phyloP scores from a whole-genome alignment of 2,888 invertebrate species.

The Tethea ocularis region DNA sequence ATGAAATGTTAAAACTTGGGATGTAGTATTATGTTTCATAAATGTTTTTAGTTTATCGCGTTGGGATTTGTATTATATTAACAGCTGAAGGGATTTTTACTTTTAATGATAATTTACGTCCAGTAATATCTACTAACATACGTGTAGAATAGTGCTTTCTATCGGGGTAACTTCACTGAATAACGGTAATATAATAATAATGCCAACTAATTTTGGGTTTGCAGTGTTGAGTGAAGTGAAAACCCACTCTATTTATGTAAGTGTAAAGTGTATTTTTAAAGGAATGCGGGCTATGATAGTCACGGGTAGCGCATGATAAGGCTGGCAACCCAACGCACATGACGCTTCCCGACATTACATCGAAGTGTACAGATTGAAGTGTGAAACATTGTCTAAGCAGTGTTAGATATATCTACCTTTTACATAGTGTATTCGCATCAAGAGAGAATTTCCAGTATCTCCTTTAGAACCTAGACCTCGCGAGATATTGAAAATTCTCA shows the following conservation, averaged over 20 bases:
- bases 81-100: slow-evolving; percentile 8
- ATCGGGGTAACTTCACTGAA: slow-evolving; percentile 60
- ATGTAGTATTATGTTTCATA: neutral
- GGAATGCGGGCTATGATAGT: slow-evolving; percentile 74
- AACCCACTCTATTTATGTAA: slow-evolving; percentile 73
- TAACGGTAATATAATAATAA: slow-evolving; percentile 59
- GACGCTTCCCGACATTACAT: slow-evolving; percentile 65
- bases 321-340: slow-evolving; percentile 73
- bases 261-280: slow-evolving; percentile 71
- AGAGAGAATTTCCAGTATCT: slow-evolving; percentile 60
- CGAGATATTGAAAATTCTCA: slow-evolving; percentile 55
- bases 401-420: slow-evolving; percentile 15
- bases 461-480: slow-evolving; percentile 47
- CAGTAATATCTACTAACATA: slow-evolving; percentile 49
- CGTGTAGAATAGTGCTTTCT: slow-evolving; percentile 49
- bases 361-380: slow-evolving; percentile 35
- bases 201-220: slow-evolving; percentile 81
- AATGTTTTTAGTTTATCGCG: neutral
- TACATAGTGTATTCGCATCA: slow-evolving; percentile 14
- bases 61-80: slow-evolving; percentile 3
- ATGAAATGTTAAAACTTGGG: neutral
- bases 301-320: slow-evolving; percentile 80
- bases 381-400: slow-evolving; percentile 18
- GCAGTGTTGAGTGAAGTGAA: slow-evolving; percentile 81
- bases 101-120: slow-evolving; percentile 20